These are phyloP conservation scores for Cantharis rufa DNA, from an alignment of 2,888 invertebrate species.

Conservation along the genomic window DNA sequence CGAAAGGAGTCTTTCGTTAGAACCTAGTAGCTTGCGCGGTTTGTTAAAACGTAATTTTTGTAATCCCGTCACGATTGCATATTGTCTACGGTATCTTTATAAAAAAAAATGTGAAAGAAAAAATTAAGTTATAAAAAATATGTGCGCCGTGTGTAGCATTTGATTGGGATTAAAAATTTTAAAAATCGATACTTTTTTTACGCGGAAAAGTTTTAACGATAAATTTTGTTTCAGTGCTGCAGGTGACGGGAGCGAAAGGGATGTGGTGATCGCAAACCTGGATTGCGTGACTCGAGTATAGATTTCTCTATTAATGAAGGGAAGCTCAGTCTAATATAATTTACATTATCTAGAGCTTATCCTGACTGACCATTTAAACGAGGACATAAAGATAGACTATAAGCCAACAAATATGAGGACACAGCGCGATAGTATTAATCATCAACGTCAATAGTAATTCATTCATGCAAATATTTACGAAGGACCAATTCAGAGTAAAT, in stretches of 20 bases:
- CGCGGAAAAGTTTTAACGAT: background rate
- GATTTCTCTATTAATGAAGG: slow-evolving; percentile 20
- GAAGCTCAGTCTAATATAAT: slow-evolving; percentile 19
- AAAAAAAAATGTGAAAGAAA: background rate
- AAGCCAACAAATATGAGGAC: slow-evolving; percentile 27
- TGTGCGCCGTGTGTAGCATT: background rate
- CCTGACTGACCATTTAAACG: slow-evolving; percentile 21
- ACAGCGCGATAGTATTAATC: slow-evolving; percentile 37
- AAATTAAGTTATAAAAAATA: background rate
- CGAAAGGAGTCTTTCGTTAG: background rate
- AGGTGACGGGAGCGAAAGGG: slow-evolving; percentile 18
- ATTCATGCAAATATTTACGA: slow-evolving; percentile 43
- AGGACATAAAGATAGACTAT: slow-evolving; percentile 14
- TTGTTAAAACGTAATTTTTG: background rate
- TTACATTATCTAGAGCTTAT: slow-evolving; percentile 14
- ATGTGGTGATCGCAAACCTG: slow-evolving; percentile 13
- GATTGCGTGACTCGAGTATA: slow-evolving; percentile 19
- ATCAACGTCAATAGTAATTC: slow-evolving; percentile 39
- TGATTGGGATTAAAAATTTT: background rate
- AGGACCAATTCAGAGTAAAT: slow-evolving; percentile 41
- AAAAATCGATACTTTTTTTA: background rate
- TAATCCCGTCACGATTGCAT: background rate
- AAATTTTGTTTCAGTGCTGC: slow-evolving; percentile 26
- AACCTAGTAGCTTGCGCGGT: too few species aligned
- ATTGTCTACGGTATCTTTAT: background rate